Evolutionary conservation across 2,113 vertebrate genomes (phyloP).

Genomic region (Amphiprion percula): DNA sequence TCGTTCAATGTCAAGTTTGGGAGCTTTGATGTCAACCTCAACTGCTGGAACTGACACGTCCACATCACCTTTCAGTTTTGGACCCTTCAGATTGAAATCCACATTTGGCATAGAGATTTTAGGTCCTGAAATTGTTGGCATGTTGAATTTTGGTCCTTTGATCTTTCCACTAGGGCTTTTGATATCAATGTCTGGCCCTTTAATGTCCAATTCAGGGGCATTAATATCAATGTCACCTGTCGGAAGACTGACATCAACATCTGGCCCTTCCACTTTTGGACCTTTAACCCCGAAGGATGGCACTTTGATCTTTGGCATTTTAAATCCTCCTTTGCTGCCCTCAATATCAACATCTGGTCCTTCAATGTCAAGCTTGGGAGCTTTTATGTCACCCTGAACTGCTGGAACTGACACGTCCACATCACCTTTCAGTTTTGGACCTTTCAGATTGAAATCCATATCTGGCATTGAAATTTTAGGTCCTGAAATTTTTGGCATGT

Average conservation of each 20-base stretch:
- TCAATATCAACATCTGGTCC: no score
- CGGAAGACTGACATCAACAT: no score
- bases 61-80: conserved; percentile 49
- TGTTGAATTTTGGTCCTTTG: conserved; percentile 38
- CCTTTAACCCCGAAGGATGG: no score
- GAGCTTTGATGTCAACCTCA: no score
- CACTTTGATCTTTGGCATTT: no score
- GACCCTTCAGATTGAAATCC: conserved; percentile 60
- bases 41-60: no score
- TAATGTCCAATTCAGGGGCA: no score
- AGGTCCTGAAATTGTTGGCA: conserved; percentile 1
- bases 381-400: conserved; percentile 16
- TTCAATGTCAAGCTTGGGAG: not conserved
- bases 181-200: no score
- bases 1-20: no score
- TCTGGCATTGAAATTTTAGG: not conserved
- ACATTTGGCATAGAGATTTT: not conserved
- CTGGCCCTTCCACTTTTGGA: no score
- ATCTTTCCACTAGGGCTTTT: not conserved
- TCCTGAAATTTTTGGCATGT: not conserved
- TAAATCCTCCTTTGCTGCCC: no score
- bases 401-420: conserved; percentile 13
- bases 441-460: not conserved
- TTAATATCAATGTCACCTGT: no score
- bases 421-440: not conserved